phyloP scores from a whole-genome alignment of 2,797 vertebrate genomes.

The Jordanella pulchra region DNA sequence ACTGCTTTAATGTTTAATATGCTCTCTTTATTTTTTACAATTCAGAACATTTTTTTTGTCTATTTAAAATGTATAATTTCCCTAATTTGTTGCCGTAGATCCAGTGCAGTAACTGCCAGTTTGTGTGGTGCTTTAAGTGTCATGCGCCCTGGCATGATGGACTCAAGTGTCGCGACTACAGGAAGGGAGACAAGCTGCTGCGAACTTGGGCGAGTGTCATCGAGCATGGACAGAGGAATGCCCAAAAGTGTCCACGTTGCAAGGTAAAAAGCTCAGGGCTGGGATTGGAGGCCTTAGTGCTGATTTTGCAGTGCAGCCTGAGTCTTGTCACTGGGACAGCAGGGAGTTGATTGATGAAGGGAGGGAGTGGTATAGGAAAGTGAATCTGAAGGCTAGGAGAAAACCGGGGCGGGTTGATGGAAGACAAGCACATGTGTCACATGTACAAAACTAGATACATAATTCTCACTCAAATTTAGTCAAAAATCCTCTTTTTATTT shows the following conservation, averaged over 20 bases:
- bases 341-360: conserved; percentile 42
- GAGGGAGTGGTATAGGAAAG: conserved; percentile 33
- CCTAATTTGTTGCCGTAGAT: conserved; percentile 77
- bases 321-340: not conserved
- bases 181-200: conserved; percentile 94
- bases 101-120: conserved; percentile 94
- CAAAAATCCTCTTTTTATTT: not conserved
- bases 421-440: conserved; percentile 9
- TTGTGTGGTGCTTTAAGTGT: conserved; percentile 99
- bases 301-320: not conserved
- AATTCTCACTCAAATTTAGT: conserved; percentile 7
- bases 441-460: conserved; percentile 28
- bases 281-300: too few relatives aligned
- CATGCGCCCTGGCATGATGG: conserved; percentile 98
- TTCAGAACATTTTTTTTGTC: not conserved
- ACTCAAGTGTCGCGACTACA: conserved; percentile 95
- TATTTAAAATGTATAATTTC: not conserved
- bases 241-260: conserved; percentile 98
- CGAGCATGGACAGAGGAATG: conserved; percentile 96
- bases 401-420: too few relatives aligned
- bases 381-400: conserved; percentile 39
- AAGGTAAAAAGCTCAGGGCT: conserved; percentile 79
- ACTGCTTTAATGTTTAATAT: too few relatives aligned
- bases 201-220: conserved; percentile 95
- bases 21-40: not conserved